Base-by-base conservation (phyloP, 2,888 invertebrate genomes). In the Melanostoma mellinum region DNA sequence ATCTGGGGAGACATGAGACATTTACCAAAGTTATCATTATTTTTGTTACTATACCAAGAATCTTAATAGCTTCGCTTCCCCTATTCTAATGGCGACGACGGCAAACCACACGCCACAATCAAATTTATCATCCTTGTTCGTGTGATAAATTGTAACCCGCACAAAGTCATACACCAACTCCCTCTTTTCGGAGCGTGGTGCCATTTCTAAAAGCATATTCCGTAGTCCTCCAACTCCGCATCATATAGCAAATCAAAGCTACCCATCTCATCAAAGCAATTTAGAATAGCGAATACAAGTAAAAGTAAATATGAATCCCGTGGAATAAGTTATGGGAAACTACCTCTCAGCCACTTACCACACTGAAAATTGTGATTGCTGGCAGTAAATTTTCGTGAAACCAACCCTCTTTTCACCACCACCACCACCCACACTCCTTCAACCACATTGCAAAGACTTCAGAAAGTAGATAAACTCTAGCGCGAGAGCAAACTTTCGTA, bases 321-420 rank as follows among this genome's bases (percentile, higher is more conserved):
- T 32, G 6, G 58, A 36, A 68, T 46, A 68, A 60, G 46, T 58
- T 53, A 74, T 63, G 74, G 65, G 46, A 74, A 71, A 69, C 65
- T 53, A 53, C 53, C 68, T 60, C 55, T 40, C 60, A 74, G 74
- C 79, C 74, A 71, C 84, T 84, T 84, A 75, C 69, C 79, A 55
- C 71, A 74, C 67, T 69, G 69, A 78, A 75, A 78, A 79, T 79
- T 84, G 84, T 79, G 56, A 84, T 78, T 84, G 71, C 67, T 84
- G 20, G 69, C 71, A 79, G 79, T 84, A 78, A 79, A 78, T 84
- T 71, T 78, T 50, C 55, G 48, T 74, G 74, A 36, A 68, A 33
- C 55, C 52, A 20, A 40, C 46, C 40, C 71, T 52, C 44, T 50
- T 35, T n/a, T 20, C 9, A 48, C 6, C 36, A 48, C 36, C 35